Evolutionary conservation across 2,113 vertebrate species (phyloP).

Genomic region (Odocoileus hemionus): DNA sequence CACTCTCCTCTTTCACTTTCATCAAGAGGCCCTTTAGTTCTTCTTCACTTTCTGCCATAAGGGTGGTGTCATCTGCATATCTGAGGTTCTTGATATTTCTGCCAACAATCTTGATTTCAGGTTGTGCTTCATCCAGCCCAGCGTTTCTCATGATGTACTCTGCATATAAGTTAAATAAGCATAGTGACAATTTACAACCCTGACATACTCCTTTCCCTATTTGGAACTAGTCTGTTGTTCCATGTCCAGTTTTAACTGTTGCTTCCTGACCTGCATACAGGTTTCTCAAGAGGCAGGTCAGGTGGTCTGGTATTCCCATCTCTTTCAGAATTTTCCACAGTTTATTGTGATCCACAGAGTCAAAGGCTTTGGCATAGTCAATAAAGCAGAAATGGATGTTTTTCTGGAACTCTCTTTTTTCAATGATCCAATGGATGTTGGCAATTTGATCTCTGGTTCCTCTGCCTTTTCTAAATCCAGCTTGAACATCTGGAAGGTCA

Average conservation of each 20-base stretch:
- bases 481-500: neutral
- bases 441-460: no score
- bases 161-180: neutral
- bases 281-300: neutral
- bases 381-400: neutral
- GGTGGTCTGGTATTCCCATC: neutral
- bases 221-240: neutral
- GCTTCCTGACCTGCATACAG: neutral
- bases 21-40: neutral
- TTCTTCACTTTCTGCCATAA: neutral
- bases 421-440: neutral
- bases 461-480: neutral
- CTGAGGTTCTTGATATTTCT: neutral
- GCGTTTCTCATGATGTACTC: neutral
- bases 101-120: neutral
- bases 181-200: neutral
- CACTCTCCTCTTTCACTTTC: neutral
- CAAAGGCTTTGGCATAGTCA: neutral
- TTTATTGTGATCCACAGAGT: neutral
- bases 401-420: neutral
- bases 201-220: neutral
- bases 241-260: neutral
- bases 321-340: neutral
- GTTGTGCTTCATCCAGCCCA: neutral
- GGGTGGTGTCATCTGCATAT: neutral